Evolutionary conservation across 2,888 invertebrate species (phyloP), one percentile per base, ranked within the genome.

Genomic region (Tanaodytes sp.): DNA sequence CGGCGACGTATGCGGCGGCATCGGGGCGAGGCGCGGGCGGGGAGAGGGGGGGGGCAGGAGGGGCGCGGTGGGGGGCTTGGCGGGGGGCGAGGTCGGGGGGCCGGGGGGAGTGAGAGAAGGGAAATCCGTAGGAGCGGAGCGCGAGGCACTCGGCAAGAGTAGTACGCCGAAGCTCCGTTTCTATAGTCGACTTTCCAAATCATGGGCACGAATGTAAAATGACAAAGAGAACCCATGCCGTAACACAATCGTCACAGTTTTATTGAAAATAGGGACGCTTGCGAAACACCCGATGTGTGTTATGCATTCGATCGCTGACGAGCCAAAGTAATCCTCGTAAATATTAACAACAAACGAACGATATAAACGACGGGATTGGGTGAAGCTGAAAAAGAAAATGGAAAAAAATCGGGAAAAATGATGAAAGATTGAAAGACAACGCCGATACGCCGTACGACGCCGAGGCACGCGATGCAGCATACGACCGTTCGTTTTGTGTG

Each of bases 91-190:
- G n/a, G n/a, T n/a, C n/a, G 42, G 27, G 16, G 55, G 37, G 37
- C 6, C 12, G 43, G 20, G 54, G 30, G 48, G 14, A 18, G 58
- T n/a, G 43, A 27, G 55, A 45, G 52, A 19, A 15, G 18, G 12
- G 46, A 12, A 12, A 39, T 16, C 48, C 2, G 48, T 57, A 19
- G 43, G 42, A 48, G 43, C 45, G 2, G 52, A 55, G 57, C 64
- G 66, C 67, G 68, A 79, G 69, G 76, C 78, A 76, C 76, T 76
- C 71, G 74, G 73, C 66, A 59, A 61, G 69, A 52, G 49, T 73
- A 76, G 76, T 79, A 78, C 57, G 48, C 43, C 63, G 57, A 43
- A 30, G 55, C 59, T 54, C 61, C 49, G 67, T 62, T 57, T 46
- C 57, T 65, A 52, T 52, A 68, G 67, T 68, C 51, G 67, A 68